Evolutionary conservation across 2,888 invertebrate species (phyloP).

Genomic region (Dione vanillae): DNA sequence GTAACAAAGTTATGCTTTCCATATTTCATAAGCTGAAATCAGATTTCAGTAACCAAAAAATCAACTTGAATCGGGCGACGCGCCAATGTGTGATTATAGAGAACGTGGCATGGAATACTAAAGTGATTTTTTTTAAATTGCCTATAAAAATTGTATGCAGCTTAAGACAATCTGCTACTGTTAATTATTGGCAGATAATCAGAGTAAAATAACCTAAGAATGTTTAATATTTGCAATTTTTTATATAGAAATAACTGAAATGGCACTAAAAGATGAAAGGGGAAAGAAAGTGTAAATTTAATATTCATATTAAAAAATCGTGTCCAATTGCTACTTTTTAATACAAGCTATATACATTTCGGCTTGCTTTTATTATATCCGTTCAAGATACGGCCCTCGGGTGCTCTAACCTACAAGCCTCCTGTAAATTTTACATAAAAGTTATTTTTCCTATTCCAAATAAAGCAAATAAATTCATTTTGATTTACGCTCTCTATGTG

Average conservation of each 20-base stretch:
- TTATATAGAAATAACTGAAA: no score
- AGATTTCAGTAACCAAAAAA: constrained; percentile 50
- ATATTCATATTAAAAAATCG: no score
- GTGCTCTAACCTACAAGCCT: constrained; percentile 18
- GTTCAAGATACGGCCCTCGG: constrained; percentile 6
- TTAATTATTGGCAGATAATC: neutral
- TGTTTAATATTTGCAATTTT: no score
- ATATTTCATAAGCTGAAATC: constrained; percentile 31
- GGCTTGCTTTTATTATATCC: neutral
- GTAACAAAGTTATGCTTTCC: neutral
- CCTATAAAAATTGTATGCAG: neutral
- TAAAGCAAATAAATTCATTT: constrained; percentile 37
- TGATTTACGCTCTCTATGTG: constrained; percentile 36
- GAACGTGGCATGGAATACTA: constrained; percentile 23
- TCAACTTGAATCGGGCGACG: constrained; percentile 60
- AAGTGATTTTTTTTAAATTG: neutral
- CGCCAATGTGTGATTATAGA: constrained; percentile 65
- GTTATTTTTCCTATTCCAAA: constrained; percentile 32
- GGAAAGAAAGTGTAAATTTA: no score
- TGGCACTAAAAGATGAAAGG: no score
- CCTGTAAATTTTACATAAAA: constrained; percentile 22
- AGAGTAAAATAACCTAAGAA: no score
- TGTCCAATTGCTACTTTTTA: neutral
- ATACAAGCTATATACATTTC: neutral
- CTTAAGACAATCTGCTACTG: neutral